Base-by-base conservation (phyloP, 2,797 vertebrate genomes). In the Fistularia tabacaria region DNA sequence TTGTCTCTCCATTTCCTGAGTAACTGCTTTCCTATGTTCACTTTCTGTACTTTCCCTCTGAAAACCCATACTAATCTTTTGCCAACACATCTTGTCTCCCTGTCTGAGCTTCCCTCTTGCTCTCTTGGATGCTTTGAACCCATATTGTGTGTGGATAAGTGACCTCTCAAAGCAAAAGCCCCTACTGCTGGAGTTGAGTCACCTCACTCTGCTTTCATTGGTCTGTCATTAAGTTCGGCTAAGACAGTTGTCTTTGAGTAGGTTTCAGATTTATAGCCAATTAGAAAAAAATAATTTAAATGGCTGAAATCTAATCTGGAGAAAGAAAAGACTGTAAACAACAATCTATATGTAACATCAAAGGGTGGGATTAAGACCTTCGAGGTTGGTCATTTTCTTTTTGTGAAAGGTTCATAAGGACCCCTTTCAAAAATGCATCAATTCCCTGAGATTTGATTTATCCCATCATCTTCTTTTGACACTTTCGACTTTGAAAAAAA, bases 191-290 rank as follows among this genome's bases (percentile, higher is more conserved):
- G 76, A 83, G 79, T 76, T 84, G 80, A 83, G 79, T 82, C 77
- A 80, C 74, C 83, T 82, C 80, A 63, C 84, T 76, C 64, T 61
- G 77, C 77, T 83, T 84, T 84, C 75, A 80, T 82, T 72, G 44
- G 49, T 63, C 69, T 66, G 67, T 67, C 64, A 55, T 56, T 3
- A 40, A 64, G 73, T 73, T 64, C 61, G 59, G 67, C 73, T 70
- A 74, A 68, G 67, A 63, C 63, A 15, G 76, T 54, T 71, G 62
- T 68, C 67, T 71, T 37, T 62, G 67, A 75, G 70, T 51, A 42
- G 56, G 49, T 71, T 25, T 25, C 2, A 25, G 25, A 25, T 25
- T 25, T 25, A 25, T 3, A 25, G 25, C 25, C 2, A 5, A 25
- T 25, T n/a, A 25, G 25, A 25, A 25, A 25, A 3, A 25, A 25